phyloP scores from a whole-genome alignment of 2,888 invertebrate species.

The Tubulanus polymorphus region DNA sequence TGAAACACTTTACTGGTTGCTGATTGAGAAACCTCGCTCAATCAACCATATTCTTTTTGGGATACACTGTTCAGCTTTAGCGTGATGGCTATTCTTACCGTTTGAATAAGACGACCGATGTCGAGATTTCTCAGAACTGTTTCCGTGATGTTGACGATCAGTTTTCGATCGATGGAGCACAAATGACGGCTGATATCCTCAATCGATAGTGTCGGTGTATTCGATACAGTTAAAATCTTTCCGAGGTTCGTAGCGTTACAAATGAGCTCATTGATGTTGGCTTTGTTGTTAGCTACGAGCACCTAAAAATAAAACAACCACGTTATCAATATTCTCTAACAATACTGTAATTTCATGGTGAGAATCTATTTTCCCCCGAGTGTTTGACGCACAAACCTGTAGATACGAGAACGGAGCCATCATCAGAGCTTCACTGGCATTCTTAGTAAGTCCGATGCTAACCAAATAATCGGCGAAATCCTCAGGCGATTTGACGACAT shows the following conservation, averaged over 20 bases:
- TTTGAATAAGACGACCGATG: slow-evolving; percentile 33
- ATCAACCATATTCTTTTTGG: too few relatives aligned
- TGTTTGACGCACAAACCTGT: slow-evolving; percentile 24
- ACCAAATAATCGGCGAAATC: slow-evolving; percentile 24
- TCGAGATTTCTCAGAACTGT: slow-evolving; percentile 27
- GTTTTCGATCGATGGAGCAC: slow-evolving; percentile 25
- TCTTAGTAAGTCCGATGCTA: slow-evolving; percentile 22
- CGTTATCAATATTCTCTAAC: too few relatives aligned
- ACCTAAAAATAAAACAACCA: slow-evolving; percentile 14
- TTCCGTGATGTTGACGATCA: slow-evolving; percentile 23
- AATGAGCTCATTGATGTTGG: slow-evolving; percentile 14
- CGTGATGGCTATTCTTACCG: slow-evolving; percentile 24
- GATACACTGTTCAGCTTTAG: neutral
- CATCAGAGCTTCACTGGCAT: slow-evolving; percentile 27
- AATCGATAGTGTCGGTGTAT: too few relatives aligned
- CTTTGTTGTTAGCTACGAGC: slow-evolving; percentile 5
- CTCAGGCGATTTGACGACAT: slow-evolving; percentile 28
- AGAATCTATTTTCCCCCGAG: too few relatives aligned
- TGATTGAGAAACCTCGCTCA: too few relatives aligned
- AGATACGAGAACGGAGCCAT: slow-evolving; percentile 29
- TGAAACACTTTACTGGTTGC: too few relatives aligned
- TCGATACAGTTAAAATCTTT: slow-evolving; percentile 1
- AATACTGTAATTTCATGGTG: too few relatives aligned
- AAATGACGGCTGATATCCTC: slow-evolving; percentile 27
- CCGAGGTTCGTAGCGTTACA: slow-evolving; percentile 8